Evolutionary conservation across 2,888 invertebrate genomes (phyloP), one percentile per base, ranked within the genome.

Genomic region (Drosophila demipolita): DNA sequence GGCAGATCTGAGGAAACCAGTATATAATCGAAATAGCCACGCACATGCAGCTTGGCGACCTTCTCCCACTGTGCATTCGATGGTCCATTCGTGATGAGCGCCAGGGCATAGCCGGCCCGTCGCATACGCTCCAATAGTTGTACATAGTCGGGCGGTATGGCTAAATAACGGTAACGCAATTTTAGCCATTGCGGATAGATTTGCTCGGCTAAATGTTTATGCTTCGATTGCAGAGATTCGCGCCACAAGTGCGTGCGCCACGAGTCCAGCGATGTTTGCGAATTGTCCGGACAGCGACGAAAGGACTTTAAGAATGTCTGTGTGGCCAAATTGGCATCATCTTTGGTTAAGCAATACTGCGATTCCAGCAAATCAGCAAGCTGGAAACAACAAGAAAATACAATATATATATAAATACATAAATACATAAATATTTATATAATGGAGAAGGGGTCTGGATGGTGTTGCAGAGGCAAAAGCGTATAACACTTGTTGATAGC

Each of bases 31-130:
- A 97, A 97, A 93, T 95, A 96, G 86, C 95, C 94, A 82, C 95
- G 94, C 52, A 97, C 94, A 61, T 95, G 94, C 78, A 97, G 94
- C 80, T 95, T 95, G 72, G 95, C 94, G 77, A 98, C 95, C 94
- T 98, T 98, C 94, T 98, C 97, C 97, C 97, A 97, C 93, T 98
- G 97, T 40, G 97, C 96, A 75, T 95, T 95, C 69, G 97, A 97
- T 15, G 97, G 96, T 55, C 97, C 97, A 93, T 98, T 98, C 83
- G 97, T 97, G 91, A 97, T 97, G 87, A 98, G 94, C 81, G 96
- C 97, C 85, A 97, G 94, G 82, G 95, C 94, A 93, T 96, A 97
- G 55, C 91, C 87, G 91, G 95, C 95, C 92, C 95, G 94, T 88
- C 96, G 95, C 85, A 97, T 94, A 66, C 95, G 94, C 87, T 94